phyloP scores from a whole-genome alignment of 2,888 invertebrate species.

The Lumbricus terrestris region DNA sequence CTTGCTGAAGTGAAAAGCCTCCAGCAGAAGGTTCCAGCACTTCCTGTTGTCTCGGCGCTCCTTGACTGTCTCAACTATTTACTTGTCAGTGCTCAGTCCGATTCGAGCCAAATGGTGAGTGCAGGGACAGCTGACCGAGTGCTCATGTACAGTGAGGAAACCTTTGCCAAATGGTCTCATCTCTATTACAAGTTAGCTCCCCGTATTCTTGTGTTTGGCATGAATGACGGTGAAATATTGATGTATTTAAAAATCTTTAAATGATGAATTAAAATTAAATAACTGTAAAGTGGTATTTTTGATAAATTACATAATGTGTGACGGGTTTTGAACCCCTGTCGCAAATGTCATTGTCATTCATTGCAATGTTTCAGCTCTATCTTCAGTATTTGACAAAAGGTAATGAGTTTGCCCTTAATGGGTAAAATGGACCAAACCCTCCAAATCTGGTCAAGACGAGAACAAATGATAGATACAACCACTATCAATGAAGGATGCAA shows the following conservation, averaged over 20 bases:
- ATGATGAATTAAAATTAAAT: neutral
- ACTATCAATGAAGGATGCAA: too few species aligned
- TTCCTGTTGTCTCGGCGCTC: conserved; percentile 85
- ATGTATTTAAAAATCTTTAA: neutral
- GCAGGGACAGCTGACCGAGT: conserved; percentile 54
- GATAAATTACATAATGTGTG: too few species aligned
- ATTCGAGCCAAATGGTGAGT: conserved; percentile 25
- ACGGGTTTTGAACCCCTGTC: too few species aligned
- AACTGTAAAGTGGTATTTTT: too few species aligned
- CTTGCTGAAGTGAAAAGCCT: conserved; percentile 74
- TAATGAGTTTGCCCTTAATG: too few species aligned
- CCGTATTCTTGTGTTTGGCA: neutral
- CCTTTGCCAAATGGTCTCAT: conserved; percentile 92
- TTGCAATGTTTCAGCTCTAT: too few species aligned
- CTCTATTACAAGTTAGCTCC: conserved; percentile 87
- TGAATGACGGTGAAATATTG: neutral
- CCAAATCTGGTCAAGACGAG: too few species aligned
- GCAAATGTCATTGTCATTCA: too few species aligned
- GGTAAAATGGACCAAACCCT: too few species aligned
- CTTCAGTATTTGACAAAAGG: too few species aligned
- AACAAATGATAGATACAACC: too few species aligned
- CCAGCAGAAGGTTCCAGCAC: conserved; percentile 78
- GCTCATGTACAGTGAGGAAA: conserved; percentile 87
- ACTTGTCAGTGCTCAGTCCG: conserved; percentile 46
- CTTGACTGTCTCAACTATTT: conserved; percentile 69